Conservation (phyloP, 2,888 invertebrate genomes). For the Cheilosia pagana region DNA sequence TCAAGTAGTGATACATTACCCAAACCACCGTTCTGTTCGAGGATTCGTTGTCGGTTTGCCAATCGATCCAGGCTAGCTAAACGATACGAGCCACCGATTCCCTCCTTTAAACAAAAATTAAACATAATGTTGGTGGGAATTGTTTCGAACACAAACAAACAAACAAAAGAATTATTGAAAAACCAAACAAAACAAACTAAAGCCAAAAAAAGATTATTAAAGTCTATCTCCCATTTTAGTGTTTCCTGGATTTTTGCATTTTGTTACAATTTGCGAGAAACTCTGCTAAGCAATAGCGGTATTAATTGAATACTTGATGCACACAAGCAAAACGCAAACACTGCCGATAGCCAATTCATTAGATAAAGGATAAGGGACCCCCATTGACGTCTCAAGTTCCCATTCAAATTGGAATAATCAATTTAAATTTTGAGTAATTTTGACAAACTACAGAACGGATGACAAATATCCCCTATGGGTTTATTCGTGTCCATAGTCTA, state of each 20-base stretch:
- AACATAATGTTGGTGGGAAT: conserved; percentile 60
- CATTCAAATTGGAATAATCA: conserved; percentile 32
- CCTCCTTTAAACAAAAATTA: conserved; percentile 83
- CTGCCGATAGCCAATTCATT: background rate
- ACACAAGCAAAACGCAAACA: conserved; percentile 19
- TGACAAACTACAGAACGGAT: conserved; percentile 25
- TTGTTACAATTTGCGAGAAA: conserved; percentile 39
- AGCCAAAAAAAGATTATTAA: no score
- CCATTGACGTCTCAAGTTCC: background rate
- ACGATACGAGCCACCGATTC: conserved; percentile 90
- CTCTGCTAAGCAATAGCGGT: conserved; percentile 27
- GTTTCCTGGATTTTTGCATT: conserved; percentile 66
- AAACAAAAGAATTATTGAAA: conserved; percentile 26
- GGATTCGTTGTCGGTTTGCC: conserved; percentile 91
- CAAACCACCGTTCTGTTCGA: conserved; percentile 85
- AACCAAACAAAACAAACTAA: conserved; percentile 28
- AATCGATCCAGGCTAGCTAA: conserved; percentile 92
- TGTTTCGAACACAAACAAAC: conserved; percentile 34
- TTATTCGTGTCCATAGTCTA: conserved; percentile 7
- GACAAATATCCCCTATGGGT: background rate
- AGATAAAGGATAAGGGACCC: background rate
- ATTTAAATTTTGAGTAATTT: conserved; percentile 47
- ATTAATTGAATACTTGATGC: conserved; percentile 11
- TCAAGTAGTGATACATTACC: conserved; percentile 76
- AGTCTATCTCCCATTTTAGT: conserved; percentile 37